Evolutionary conservation across 2,888 invertebrate species (phyloP).

Genomic region (Gerris lacustris): DNA sequence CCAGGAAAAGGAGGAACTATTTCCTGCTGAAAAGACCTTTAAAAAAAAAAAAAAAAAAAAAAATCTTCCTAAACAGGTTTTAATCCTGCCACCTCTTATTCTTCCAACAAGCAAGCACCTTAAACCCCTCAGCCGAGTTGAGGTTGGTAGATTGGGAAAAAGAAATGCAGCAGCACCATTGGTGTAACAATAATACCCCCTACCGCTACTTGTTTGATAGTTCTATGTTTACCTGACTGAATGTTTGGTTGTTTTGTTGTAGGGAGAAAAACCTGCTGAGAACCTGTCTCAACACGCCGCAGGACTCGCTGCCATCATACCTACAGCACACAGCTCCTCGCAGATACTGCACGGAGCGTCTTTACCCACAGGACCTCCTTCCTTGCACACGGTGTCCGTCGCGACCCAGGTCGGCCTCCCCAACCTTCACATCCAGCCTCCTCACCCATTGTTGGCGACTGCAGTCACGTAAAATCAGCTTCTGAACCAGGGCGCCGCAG

Average conservation of each 20-base stretch:
- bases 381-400: constrained; percentile 31
- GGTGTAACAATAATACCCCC: too few species aligned
- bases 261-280: background rate
- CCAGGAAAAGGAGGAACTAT: too few species aligned
- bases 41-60: too few species aligned
- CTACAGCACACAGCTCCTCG: constrained; percentile 22
- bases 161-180: too few species aligned
- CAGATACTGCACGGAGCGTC: background rate
- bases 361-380: constrained; percentile 22
- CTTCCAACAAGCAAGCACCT: too few species aligned
- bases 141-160: too few species aligned
- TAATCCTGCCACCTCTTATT: too few species aligned
- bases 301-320: constrained; percentile 29
- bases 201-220: too few species aligned
- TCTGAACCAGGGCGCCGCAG: background rate
- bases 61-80: too few species aligned
- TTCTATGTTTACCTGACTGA: too few species aligned
- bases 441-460: constrained; percentile 27
- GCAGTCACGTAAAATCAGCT: constrained; percentile 27
- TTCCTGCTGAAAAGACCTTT: too few species aligned
- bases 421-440: constrained; percentile 30
- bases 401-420: constrained; percentile 33
- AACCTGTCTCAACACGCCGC: background rate
- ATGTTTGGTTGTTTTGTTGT: background rate
- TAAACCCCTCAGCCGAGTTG: too few species aligned